A percentile compares a stretch with the other conserved stretches of the same genome.
Conservation (phyloP, 2,797 vertebrate species). For the Oryzias sinensis region DNA sequence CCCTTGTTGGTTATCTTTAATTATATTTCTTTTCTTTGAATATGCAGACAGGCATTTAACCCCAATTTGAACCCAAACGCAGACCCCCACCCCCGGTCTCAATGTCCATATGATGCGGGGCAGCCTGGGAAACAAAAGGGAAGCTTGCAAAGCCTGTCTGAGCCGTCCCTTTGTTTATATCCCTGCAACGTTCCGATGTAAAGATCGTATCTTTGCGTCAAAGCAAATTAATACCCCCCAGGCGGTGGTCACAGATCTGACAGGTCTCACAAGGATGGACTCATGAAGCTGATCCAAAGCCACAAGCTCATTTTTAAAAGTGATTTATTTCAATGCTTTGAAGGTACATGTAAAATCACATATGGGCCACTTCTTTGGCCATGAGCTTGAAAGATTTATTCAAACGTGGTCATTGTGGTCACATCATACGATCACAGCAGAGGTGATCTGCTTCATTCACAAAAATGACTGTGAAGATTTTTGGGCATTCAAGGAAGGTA, state of each 20-base stretch:
- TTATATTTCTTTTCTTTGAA: constrained; percentile 32
- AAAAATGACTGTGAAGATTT: too few relatives aligned
- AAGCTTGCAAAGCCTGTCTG: constrained; percentile 6
- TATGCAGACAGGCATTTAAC: constrained; percentile 43
- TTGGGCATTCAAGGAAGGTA: too few relatives aligned
- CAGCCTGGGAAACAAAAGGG: constrained; percentile 51
- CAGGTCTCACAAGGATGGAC: background rate
- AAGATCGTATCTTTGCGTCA: constrained; percentile 17
- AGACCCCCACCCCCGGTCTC: constrained; percentile 16
- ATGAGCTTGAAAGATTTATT: too few relatives aligned
- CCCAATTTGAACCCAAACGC: constrained; percentile 50
- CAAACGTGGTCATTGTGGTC: too few relatives aligned
- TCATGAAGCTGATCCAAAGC: constrained; percentile 1
- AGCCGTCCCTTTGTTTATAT: constrained; percentile 30
- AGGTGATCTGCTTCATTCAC: too few relatives aligned
- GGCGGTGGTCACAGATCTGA: constrained; percentile 7
- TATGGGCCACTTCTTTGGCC: too few relatives aligned
- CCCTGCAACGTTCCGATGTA: constrained; percentile 9
- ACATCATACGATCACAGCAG: too few relatives aligned
- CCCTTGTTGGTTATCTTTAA: background rate
- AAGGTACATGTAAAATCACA: background rate
- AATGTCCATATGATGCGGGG: constrained; percentile 39
- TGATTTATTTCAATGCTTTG: background rate
- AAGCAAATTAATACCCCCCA: background rate
- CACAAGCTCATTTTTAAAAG: background rate